phyloP scores from a whole-genome alignment of 2,888 invertebrate genomes.

The Polyploca ridens region DNA sequence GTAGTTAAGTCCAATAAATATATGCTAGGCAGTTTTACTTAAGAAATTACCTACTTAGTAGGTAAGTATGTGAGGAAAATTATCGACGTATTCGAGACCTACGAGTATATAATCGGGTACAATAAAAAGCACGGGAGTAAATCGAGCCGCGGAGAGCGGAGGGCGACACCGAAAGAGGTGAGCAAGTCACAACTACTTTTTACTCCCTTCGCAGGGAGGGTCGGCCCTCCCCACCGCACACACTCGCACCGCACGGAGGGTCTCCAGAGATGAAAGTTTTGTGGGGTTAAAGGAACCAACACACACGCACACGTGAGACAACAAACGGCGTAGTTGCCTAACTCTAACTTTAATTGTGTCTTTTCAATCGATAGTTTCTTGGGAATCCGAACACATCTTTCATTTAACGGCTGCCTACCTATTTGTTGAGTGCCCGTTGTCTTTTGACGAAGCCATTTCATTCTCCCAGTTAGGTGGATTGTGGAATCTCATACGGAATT shows the following conservation, averaged over 20 bases:
- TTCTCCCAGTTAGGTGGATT: conserved; percentile 20
- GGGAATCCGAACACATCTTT: conserved; percentile 56
- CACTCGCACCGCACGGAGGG: conserved; percentile 52
- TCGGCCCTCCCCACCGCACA: conserved; percentile 56
- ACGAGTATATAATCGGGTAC: conserved; percentile 38
- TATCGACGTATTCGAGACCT: conserved; percentile 16
- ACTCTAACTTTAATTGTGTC: conserved; percentile 84
- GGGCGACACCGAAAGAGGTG: conserved; percentile 84
- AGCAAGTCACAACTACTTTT: conserved; percentile 83
- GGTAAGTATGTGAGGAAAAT: not conserved
- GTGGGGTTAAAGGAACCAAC: conserved; percentile 80
- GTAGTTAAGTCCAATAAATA: not conserved
- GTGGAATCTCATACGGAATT: conserved; percentile 32
- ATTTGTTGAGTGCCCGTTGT: conserved; percentile 36
- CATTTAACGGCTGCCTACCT: conserved; percentile 51
- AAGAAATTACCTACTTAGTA: too few species aligned
- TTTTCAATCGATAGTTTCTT: conserved; percentile 81
- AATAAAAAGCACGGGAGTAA: conserved; percentile 64
- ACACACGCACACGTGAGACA: conserved; percentile 75
- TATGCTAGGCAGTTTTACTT: not conserved
- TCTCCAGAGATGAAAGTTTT: conserved; percentile 82
- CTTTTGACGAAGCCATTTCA: conserved; percentile 47
- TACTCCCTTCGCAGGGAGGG: conserved; percentile 80
- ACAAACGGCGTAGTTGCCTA: conserved; percentile 80
- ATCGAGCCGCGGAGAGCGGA: conserved; percentile 73